Evolutionary conservation across 2,113 vertebrate genomes (phyloP).

Genomic region (Panurus biarmicus): DNA sequence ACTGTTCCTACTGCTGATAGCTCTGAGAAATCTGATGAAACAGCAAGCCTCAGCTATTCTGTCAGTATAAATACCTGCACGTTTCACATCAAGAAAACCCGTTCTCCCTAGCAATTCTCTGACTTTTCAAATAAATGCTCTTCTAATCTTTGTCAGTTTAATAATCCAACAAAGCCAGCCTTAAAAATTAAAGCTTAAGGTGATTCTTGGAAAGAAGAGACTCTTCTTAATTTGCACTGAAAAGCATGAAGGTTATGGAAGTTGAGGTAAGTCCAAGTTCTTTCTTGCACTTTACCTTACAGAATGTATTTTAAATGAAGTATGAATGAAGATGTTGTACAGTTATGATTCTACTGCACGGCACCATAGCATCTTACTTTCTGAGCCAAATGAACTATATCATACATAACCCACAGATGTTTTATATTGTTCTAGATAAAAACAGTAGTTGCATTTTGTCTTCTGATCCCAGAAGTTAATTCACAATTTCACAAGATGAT

Average conservation of each 20-base stretch:
- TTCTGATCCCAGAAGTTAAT: not conserved
- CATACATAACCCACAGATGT: not conserved
- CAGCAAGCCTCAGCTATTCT: not conserved
- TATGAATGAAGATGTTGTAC: not conserved
- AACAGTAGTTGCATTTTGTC: not conserved
- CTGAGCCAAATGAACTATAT: not conserved
- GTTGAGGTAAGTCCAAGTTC: not conserved
- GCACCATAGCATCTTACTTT: not conserved
- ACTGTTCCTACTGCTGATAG: not conserved
- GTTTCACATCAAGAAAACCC: not conserved
- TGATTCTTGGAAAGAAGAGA: not conserved
- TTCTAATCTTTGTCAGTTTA: not conserved
- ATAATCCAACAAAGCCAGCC: not conserved
- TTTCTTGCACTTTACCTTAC: not conserved
- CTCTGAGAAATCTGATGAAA: not conserved
- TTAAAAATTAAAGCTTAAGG: not conserved
- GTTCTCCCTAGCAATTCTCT: not conserved
- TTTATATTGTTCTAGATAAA: not conserved
- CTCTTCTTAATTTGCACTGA: not conserved
- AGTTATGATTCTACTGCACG: not conserved
- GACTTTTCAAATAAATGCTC: not conserved
- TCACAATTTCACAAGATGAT: not conserved
- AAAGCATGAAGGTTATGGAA: not conserved
- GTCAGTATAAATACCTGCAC: not conserved
- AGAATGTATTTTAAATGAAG: not conserved